These are phyloP conservation scores for Dendrocopos noguchii DNA, from an alignment of 2,113 vertebrate genomes.

Conservation along the genomic window DNA sequence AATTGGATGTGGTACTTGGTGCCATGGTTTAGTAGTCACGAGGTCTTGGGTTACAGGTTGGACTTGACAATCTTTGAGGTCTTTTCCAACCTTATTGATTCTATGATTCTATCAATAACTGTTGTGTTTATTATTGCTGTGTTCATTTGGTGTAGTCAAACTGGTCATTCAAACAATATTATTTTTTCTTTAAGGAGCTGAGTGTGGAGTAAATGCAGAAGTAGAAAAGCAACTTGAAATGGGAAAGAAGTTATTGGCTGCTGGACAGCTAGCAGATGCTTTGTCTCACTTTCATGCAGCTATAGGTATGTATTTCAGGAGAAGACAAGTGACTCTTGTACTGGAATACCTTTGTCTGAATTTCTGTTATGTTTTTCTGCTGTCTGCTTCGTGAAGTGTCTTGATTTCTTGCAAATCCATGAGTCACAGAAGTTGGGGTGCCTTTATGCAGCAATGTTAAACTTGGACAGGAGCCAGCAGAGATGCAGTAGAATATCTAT, in stretches of 20 bases:
- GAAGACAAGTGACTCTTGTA: background rate
- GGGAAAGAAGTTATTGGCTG: slow-evolving; percentile 97
- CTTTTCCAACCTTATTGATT: no score
- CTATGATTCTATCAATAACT: no score
- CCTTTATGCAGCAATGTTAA: background rate
- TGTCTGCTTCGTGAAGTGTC: background rate
- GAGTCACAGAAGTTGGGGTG: background rate
- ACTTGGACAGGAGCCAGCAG: background rate
- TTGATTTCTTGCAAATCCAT: background rate
- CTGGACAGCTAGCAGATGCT: slow-evolving; percentile 95
- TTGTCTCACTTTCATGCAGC: slow-evolving; percentile 97
- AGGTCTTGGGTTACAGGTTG: no score
- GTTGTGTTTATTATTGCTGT: background rate
- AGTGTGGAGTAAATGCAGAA: slow-evolving; percentile 89
- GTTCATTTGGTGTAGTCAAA: background rate
- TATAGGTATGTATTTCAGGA: slow-evolving; percentile 83
- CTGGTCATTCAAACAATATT: background rate
- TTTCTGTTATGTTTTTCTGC: background rate
- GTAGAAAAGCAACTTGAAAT: slow-evolving; percentile 97
- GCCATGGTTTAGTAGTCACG: no score
- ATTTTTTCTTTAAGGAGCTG: slow-evolving; percentile 83
- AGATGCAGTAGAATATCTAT: background rate
- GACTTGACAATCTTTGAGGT: no score
- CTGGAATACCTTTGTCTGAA: background rate
- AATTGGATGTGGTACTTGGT: no score